Percentiles rank a stretch among this genome's conserved stretches.
These are phyloP conservation scores for Leptopilina clavipes DNA, from an alignment of 1,140 invertebrate genomes.

Conservation along the genomic window DNA sequence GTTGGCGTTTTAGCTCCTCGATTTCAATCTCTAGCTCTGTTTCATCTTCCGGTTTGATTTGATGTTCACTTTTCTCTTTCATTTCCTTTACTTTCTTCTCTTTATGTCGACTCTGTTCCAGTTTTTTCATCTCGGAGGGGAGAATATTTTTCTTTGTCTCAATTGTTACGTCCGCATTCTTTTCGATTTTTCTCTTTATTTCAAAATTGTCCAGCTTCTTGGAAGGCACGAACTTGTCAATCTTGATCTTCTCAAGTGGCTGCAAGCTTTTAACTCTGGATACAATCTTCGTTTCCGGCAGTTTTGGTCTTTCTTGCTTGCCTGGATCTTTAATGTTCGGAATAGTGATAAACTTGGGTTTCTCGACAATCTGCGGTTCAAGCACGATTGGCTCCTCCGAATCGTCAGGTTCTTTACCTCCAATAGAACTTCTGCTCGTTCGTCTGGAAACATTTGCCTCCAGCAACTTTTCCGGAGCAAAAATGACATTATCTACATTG, in stretches of 20 bases:
- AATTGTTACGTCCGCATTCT: background rate
- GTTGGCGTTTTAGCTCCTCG: conserved; percentile 57
- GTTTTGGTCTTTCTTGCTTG: conserved; percentile 54
- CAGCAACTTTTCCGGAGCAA: conserved; percentile 69
- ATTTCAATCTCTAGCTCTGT: conserved; percentile 58
- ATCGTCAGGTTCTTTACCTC: conserved; percentile 50
- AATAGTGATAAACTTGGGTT: conserved; percentile 67
- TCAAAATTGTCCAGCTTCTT: conserved; percentile 2
- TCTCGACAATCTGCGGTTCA: conserved; percentile 45
- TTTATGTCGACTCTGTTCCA: background rate
- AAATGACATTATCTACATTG: conserved; percentile 72
- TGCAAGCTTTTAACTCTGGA: conserved; percentile 47
- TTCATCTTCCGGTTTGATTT: conserved; percentile 48
- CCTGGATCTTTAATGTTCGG: conserved; percentile 70
- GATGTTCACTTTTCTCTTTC: conserved; percentile 39
- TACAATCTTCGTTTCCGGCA: conserved; percentile 54
- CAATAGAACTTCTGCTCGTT: conserved; percentile 56
- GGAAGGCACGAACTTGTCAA: conserved; percentile 60
- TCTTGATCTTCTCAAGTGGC: conserved; percentile 58
- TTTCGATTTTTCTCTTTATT: conserved; percentile 25
- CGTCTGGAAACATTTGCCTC: conserved; percentile 52
- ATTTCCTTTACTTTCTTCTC: conserved; percentile 32
- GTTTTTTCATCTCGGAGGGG: background rate
- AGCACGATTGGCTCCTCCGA: conserved; percentile 36
- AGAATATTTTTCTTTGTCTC: conserved; percentile 34